Base-by-base conservation (phyloP, 1,140 invertebrate genomes). In the Notospermus geniculatus region DNA sequence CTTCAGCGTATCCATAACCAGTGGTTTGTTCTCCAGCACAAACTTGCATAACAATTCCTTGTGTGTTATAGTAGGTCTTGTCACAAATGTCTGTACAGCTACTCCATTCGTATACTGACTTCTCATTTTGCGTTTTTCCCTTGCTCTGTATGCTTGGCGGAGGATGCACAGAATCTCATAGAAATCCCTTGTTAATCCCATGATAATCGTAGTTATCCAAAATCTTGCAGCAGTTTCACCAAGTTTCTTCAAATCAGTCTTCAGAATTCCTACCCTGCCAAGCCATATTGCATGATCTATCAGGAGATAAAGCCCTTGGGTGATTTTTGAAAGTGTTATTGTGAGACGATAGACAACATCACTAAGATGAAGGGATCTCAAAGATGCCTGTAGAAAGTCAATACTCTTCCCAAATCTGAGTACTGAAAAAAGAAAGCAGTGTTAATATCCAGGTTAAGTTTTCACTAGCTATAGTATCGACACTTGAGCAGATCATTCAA, bases 251-350 rank as follows among this genome's bases (percentile, higher is more conserved):
- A 87, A 82, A 72, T 93, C 85, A 1, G 90, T 83, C 65, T 84
- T 83, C 2, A 88, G 78, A 7, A 93, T 80, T 28, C 91, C 91
- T 54, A 88, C 86, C 69, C 88, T 84, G 23, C 88, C 86, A 7
- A 92, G 74, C 90, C 91, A 94, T 7, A 93, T 84, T 11, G 93
- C 85, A 72, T 95, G 91, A 76, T 95, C 92, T 28, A 89, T 86
- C 15, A 93, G 80, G 5, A 95, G 82, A 70, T 88, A 95, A 17
- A 92, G 72, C 0, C 89, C 86, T 76, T 89, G 87, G n/a, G 89
- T 84, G 54, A 95, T 84, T 82, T 91, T 90, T 41, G 90, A 89
- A 61, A 91, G 70, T 2, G 90, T 90, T 15, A 91, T 70, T 52
- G 87, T 88, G 27, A 89, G 75, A 62, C 88, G 85, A 27, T 93